Evolutionary conservation across 2,888 invertebrate genomes (phyloP).

Genomic region (Mesorhabditis belari): DNA sequence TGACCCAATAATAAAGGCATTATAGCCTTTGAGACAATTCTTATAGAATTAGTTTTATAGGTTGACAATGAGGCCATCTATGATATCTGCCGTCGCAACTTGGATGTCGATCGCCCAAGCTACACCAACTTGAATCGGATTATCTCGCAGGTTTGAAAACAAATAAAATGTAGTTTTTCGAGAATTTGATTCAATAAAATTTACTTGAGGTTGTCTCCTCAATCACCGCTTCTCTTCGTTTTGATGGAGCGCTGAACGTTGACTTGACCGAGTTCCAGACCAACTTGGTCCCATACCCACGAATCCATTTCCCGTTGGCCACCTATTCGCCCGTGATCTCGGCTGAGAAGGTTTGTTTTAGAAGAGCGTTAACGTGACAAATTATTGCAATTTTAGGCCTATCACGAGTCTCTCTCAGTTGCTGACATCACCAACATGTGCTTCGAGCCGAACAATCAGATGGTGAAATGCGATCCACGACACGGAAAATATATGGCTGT

Average conservation of each 20-base stretch:
- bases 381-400: constrained; percentile 11
- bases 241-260: constrained; percentile 81
- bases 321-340: constrained; percentile 57
- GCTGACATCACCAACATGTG: constrained; percentile 87
- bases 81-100: constrained; percentile 77
- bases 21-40: too few relatives aligned
- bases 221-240: constrained; percentile 84
- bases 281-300: constrained; percentile 71
- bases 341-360: constrained; percentile 28
- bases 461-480: constrained; percentile 60
- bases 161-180: background rate
- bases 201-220: constrained; percentile 70
- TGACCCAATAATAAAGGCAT: too few relatives aligned
- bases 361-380: background rate
- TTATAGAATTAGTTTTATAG: too few relatives aligned
- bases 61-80: constrained; percentile 83
- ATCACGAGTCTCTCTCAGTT: constrained; percentile 43
- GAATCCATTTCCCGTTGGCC: constrained; percentile 80
- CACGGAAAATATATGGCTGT: constrained; percentile 58
- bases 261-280: constrained; percentile 72
- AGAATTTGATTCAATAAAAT: background rate
- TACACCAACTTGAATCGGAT: constrained; percentile 85
- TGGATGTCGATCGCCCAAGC: constrained; percentile 66
- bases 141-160: constrained; percentile 65
- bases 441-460: constrained; percentile 68